Evolutionary conservation across 2,888 invertebrate genomes (phyloP), one percentile per base, ranked within the genome.

Genomic region (Luffia ferchaultella): DNA sequence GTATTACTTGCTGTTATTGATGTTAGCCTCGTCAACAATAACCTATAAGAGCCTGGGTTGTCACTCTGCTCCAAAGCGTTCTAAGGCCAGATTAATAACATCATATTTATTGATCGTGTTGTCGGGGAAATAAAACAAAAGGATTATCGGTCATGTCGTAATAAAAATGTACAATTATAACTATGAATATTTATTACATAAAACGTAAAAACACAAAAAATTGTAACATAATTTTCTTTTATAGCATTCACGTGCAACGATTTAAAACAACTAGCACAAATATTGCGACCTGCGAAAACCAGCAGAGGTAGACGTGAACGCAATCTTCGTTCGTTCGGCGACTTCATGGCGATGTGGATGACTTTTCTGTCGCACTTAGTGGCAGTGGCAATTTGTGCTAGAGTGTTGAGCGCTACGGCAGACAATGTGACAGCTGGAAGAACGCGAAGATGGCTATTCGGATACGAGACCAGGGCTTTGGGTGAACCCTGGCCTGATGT

Each of bases 401-500:
- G 89, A 54, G 83, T 88, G 16, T 76, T 88, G 16, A 88, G 87
- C 53, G 88, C 88, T 1, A 88, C 88, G 1, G 85, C 88, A 5
- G 88, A 88, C 60, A 88, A 88, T 55, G 86, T 88, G 52, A 88
- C 86, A 20, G 85, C 78, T 16, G 87, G 87, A 1, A 68, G 85
- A 40, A 85, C 87, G n/a, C 78, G 87, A 52, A 76, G 86, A 45
- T 87, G 87, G 85, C 63, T 88, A 41, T 86, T 88, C 57, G 88
- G 87, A 1, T 76, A 86, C 57, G 86, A 87, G 60, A 85, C 87
- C 2, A 77, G 85, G 58, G 77, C 86, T 1, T 64, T 87, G 50
- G 88, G 87, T 0, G 88, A 88, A 59, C 87, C 88, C 1, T 88
- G 88, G 87, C 88, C 88, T 18, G 89, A 89, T 61, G 86, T 88